Evolutionary conservation across 2,113 vertebrate species (phyloP).

Genomic region (Daboia siamensis): DNA sequence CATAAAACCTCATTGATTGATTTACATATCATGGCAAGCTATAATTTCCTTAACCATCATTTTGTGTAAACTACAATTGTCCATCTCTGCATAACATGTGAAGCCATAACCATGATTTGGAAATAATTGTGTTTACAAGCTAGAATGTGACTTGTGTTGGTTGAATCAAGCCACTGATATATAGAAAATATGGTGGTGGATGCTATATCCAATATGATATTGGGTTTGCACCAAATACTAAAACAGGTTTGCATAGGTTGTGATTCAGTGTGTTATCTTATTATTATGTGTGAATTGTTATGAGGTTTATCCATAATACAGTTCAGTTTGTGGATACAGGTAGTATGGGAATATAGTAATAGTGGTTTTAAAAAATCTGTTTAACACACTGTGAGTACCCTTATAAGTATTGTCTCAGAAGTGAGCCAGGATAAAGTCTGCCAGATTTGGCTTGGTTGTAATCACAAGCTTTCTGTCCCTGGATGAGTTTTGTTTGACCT

Average conservation of each 20-base stretch:
- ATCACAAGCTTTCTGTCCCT: neutral
- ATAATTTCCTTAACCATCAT: neutral
- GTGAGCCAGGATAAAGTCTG: neutral
- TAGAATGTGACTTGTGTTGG: neutral
- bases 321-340: neutral
- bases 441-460: neutral
- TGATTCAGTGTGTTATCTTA: neutral
- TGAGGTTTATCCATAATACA: neutral
- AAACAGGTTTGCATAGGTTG: neutral
- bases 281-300: neutral
- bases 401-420: neutral
- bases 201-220: neutral
- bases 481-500: neutral
- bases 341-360: neutral
- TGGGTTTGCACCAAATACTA: neutral
- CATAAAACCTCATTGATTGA: neutral
- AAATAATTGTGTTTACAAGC: neutral
- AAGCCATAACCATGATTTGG: neutral
- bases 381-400: neutral
- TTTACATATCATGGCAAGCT: neutral
- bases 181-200: neutral
- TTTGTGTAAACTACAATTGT: neutral
- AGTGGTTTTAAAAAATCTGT: neutral
- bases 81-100: neutral
- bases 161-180: neutral